These are phyloP conservation scores for Sitobion miscanthi DNA, from an alignment of 1,140 invertebrate species.

Conservation along the genomic window DNA sequence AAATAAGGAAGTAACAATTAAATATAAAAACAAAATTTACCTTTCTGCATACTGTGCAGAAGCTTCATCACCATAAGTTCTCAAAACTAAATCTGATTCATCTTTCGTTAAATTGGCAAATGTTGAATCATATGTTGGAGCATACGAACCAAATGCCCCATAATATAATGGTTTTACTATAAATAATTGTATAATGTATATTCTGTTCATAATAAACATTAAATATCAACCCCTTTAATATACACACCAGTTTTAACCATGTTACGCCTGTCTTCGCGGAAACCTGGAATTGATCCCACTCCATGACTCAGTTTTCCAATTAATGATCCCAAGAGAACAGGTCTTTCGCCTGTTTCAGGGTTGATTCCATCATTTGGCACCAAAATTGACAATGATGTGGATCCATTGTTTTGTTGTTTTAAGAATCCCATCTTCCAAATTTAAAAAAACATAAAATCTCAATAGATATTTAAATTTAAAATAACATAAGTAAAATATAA, in stretches of 20 bases:
- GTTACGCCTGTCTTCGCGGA: conserved; percentile 88
- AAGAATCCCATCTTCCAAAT: conserved; percentile 78
- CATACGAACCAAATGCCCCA: conserved; percentile 93
- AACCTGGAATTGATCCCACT: conserved; percentile 72
- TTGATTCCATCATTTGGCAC: conserved; percentile 78
- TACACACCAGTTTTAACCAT: conserved; percentile 74
- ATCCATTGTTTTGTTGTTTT: conserved; percentile 80
- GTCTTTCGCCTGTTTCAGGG: conserved; percentile 74
- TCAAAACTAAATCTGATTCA: conserved; percentile 88
- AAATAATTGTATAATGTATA: conserved; percentile 57
- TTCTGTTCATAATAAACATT: background rate
- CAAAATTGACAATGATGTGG: conserved; percentile 86
- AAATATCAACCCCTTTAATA: background rate
- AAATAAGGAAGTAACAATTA: background rate
- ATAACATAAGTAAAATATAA: too few species aligned
- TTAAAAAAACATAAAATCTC: background rate
- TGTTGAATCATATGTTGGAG: conserved; percentile 92
- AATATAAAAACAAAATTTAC: conserved; percentile 59
- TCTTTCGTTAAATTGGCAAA: conserved; percentile 93
- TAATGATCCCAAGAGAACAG: conserved; percentile 81
- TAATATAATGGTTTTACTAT: conserved; percentile 89
- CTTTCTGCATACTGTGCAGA: conserved; percentile 86
- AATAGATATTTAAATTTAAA: background rate
- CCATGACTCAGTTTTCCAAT: conserved; percentile 81
- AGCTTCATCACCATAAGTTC: conserved; percentile 90